Evolutionary conservation across 2,888 invertebrate species (phyloP).

Genomic region (Leucania comma): DNA sequence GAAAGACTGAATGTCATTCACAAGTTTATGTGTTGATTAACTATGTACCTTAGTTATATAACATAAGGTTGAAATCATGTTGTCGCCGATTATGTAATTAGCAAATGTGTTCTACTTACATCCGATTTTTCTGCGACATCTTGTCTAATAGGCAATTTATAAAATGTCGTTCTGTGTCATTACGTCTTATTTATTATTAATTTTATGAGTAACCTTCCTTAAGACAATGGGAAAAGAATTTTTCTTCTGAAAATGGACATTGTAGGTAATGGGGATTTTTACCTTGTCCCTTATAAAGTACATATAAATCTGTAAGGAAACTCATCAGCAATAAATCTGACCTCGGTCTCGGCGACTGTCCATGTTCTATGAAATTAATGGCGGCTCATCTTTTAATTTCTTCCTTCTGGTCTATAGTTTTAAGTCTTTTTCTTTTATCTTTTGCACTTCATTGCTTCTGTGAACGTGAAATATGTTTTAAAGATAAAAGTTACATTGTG

Average conservation of each 20-base stretch:
- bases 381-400: conserved; percentile 53
- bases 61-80: conserved; percentile 56
- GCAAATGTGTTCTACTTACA: conserved; percentile 71
- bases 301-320: conserved; percentile 56
- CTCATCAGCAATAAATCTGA: conserved; percentile 63
- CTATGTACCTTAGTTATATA: conserved; percentile 61
- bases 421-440: conserved; percentile 45
- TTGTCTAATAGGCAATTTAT: conserved; percentile 64
- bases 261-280: conserved; percentile 46
- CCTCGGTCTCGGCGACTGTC: conserved; percentile 33
- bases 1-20: conserved; percentile 74
- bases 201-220: conserved; percentile 41
- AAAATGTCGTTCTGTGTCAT: conserved; percentile 58
- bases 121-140: conserved; percentile 66
- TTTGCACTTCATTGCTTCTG: conserved; percentile 39
- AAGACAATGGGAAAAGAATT: conserved; percentile 26
- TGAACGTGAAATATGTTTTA: conserved; percentile 25
- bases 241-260: conserved; percentile 24
- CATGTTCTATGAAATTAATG: conserved; percentile 52
- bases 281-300: conserved; percentile 36
- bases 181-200: conserved; percentile 51
- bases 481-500: conserved; percentile 30
- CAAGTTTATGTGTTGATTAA: conserved; percentile 64
- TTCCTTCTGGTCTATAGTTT: conserved; percentile 26
- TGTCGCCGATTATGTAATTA: conserved; percentile 69